A percentile compares a stretch with the other conserved stretches of the same genome.
Evolutionary conservation across 2,797 vertebrate species (phyloP).

Genomic region (Acanthopagrus latus): DNA sequence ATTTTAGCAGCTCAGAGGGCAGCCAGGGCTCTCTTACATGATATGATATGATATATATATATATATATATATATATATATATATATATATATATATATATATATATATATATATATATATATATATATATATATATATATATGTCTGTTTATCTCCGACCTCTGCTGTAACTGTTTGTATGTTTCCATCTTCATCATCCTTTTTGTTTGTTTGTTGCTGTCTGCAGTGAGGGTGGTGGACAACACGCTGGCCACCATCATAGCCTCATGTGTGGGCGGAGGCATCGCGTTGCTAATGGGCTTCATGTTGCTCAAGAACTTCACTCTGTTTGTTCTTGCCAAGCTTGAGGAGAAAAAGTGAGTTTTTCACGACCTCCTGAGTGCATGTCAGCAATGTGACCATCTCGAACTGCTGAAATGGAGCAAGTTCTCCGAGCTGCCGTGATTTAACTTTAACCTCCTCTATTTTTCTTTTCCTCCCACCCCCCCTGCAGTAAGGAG

Average conservation of each 20-base stretch:
- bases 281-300: conserved; percentile 90
- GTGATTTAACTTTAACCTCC: conserved; percentile 29
- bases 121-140: too few species aligned
- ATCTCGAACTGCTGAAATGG: conserved; percentile 18
- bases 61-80: too few species aligned
- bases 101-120: too few species aligned
- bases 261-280: conserved; percentile 89
- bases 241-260: conserved; percentile 94
- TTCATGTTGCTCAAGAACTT: conserved; percentile 95
- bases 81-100: too few species aligned
- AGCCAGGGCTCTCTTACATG: neutral
- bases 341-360: conserved; percentile 95
- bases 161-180: neutral
- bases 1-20: neutral
- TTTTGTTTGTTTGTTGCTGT: conserved; percentile 22
- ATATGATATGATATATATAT: too few species aligned
- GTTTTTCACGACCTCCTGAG: conserved; percentile 64
- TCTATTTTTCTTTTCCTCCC: conserved; percentile 15
- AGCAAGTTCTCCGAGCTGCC: conserved; percentile 9
- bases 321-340: conserved; percentile 91
- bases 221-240: conserved; percentile 91
- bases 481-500: conserved; percentile 89
- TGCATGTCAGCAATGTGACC: neutral
- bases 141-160: neutral
- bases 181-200: neutral